Evolutionary conservation across 2,888 invertebrate species (phyloP).

Genomic region (Diarsia dahlii): DNA sequence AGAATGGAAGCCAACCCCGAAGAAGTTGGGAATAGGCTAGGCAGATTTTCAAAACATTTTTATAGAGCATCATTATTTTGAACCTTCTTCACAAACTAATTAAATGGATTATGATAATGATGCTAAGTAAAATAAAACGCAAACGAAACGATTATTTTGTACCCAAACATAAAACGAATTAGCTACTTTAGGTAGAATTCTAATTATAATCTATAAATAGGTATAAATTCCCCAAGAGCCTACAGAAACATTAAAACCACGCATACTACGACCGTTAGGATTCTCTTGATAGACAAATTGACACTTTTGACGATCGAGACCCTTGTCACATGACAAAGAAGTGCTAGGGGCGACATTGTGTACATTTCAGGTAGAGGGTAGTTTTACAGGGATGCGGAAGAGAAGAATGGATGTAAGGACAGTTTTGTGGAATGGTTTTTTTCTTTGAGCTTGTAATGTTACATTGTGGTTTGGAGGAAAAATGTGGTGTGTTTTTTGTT

Average conservation of each 20-base stretch:
- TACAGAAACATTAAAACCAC: neutral
- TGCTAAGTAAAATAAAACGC: too few relatives aligned
- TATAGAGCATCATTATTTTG: too few relatives aligned
- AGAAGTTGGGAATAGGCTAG: too few relatives aligned
- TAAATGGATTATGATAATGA: too few relatives aligned
- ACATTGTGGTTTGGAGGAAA: neutral
- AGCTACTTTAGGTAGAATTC: neutral
- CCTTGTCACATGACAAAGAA: conserved; percentile 51
- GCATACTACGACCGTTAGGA: neutral
- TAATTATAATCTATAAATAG: neutral
- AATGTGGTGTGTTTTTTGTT: neutral
- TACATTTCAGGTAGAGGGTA: conserved; percentile 40
- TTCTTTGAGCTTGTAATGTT: conserved; percentile 14
- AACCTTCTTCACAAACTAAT: too few relatives aligned
- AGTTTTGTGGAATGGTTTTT: neutral
- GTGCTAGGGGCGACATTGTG: conserved; percentile 42
- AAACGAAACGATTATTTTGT: neutral
- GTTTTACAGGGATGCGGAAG: conserved; percentile 28
- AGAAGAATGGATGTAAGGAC: neutral
- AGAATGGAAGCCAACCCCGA: too few relatives aligned
- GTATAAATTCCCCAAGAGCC: conserved; percentile 1
- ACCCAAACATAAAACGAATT: neutral
- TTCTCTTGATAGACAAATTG: conserved; percentile 46
- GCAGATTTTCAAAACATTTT: too few relatives aligned
- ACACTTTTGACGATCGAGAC: conserved; percentile 56